phyloP scores from a whole-genome alignment of 2,888 invertebrate genomes.

The Dryomyza anilis region DNA sequence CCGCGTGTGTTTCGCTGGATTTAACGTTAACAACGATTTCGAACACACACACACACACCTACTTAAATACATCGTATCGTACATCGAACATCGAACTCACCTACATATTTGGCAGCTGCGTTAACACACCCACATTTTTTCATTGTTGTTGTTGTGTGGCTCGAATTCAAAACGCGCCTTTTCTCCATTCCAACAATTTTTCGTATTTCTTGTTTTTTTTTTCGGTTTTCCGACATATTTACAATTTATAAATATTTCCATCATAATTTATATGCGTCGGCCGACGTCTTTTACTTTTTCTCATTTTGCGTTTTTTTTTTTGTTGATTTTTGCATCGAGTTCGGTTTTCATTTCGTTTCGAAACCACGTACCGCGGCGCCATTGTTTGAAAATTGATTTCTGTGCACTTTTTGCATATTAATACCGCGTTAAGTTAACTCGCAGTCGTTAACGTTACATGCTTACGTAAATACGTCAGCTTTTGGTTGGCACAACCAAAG shows the following conservation, averaged over 20 bases:
- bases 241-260: constrained; percentile 34
- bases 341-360: constrained; percentile 8
- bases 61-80: constrained; percentile 6
- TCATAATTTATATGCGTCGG: constrained; percentile 42
- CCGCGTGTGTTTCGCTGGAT: background rate
- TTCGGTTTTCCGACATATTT: constrained; percentile 10
- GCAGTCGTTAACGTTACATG: background rate
- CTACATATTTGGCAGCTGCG: constrained; percentile 13
- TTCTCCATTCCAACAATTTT: too few relatives aligned
- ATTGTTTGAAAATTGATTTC: constrained; percentile 34
- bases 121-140: constrained; percentile 14
- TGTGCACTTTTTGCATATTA: constrained; percentile 25
- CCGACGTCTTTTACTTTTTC: too few relatives aligned
- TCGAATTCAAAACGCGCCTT: too few relatives aligned
- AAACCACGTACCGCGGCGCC: background rate
- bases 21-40: too few relatives aligned
- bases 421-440: background rate
- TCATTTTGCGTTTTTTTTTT: too few relatives aligned
- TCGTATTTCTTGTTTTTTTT: background rate
- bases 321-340: background rate
- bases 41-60: background rate
- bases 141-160: too few relatives aligned
- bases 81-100: too few relatives aligned
- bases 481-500: background rate
- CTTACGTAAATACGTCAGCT: background rate